phyloP scores from a whole-genome alignment of 2,113 vertebrate genomes.

The Geothlypis trichas region DNA sequence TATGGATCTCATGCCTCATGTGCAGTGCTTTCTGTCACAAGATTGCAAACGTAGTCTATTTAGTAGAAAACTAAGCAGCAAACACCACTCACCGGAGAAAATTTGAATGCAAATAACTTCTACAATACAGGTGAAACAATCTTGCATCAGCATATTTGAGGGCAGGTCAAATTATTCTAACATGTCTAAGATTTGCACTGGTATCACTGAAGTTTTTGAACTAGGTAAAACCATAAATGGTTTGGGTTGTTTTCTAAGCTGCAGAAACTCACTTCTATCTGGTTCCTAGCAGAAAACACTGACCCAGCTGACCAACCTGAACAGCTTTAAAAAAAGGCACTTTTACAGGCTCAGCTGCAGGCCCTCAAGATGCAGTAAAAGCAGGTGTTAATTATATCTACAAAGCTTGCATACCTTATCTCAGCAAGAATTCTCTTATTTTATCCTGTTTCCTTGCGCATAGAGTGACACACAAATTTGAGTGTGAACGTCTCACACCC shows the following conservation, averaged over 20 bases:
- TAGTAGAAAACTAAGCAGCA: neutral
- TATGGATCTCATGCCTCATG: neutral
- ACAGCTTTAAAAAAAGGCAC: neutral
- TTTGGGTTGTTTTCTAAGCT: neutral
- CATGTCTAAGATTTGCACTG: neutral
- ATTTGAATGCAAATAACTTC: neutral
- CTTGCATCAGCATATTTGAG: neutral
- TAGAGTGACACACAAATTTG: neutral
- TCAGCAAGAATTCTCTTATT: neutral
- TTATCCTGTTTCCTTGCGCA: neutral
- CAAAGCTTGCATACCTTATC: neutral
- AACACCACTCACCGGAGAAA: neutral
- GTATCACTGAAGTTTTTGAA: neutral
- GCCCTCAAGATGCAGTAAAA: neutral
- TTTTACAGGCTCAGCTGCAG: neutral
- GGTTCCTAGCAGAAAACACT: neutral
- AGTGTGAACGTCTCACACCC: neutral
- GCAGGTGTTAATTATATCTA: neutral
- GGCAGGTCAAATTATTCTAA: neutral
- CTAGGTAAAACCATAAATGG: neutral
- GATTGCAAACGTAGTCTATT: neutral
- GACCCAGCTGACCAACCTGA: neutral
- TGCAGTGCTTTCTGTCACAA: neutral
- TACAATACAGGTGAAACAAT: neutral
- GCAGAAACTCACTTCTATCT: neutral